phyloP scores from a whole-genome alignment of 2,888 invertebrate genomes.

The Calameuta filiformis region DNA sequence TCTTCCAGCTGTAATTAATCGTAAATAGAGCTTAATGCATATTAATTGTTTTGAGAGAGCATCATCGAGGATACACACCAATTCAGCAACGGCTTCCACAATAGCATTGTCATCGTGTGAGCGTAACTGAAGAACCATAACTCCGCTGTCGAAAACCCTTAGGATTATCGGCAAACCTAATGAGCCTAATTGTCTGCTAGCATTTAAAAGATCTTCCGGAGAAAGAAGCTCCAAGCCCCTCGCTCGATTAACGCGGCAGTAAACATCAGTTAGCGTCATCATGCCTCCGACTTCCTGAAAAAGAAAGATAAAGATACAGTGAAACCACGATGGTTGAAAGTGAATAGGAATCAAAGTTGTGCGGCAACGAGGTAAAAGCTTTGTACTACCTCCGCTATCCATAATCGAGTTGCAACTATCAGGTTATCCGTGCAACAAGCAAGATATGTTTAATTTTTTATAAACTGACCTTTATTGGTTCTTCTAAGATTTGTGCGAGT shows the following conservation, averaged over 20 bases:
- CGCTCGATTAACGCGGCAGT: slow-evolving; percentile 96
- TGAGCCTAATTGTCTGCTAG: slow-evolving; percentile 80
- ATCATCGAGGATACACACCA: slow-evolving; percentile 67
- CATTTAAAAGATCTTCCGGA: slow-evolving; percentile 95
- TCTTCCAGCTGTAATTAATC: slow-evolving; percentile 71
- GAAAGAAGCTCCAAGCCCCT: slow-evolving; percentile 95
- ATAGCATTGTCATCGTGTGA: slow-evolving; percentile 79
- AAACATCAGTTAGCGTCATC: slow-evolving; percentile 96
- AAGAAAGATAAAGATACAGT: slow-evolving; percentile 8
- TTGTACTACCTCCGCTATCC: no score
- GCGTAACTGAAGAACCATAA: slow-evolving; percentile 89
- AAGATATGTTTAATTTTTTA: background rate
- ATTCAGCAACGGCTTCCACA: slow-evolving; percentile 74
- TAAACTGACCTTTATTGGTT: slow-evolving; percentile 78
- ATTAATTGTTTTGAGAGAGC: background rate
- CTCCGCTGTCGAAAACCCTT: slow-evolving; percentile 92
- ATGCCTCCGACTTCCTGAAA: slow-evolving; percentile 90
- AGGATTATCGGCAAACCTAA: slow-evolving; percentile 80
- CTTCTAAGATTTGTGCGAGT: slow-evolving; percentile 83
- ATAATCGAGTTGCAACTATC: no score
- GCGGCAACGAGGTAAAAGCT: no score
- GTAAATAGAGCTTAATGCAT: background rate
- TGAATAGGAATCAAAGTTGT: no score
- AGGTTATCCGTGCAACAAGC: no score
- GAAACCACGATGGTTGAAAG: background rate